phyloP scores from a whole-genome alignment of 2,113 vertebrate species.

The Jaculus jaculus region DNA sequence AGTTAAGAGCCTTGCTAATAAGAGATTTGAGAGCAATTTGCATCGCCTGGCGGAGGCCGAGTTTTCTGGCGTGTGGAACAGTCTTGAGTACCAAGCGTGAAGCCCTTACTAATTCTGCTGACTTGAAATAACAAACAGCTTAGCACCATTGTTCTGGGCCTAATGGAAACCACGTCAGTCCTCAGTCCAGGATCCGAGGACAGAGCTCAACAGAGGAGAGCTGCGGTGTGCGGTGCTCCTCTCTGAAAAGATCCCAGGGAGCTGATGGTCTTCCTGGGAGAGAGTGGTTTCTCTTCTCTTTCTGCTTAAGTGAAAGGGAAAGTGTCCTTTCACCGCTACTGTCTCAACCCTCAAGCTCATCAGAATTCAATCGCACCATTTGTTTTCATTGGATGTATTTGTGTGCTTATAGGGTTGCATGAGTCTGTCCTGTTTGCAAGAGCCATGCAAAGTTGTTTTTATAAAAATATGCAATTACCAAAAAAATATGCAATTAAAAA shows the following conservation, averaged over 20 bases:
- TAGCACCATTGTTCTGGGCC: slow-evolving; percentile 45
- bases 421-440: neutral
- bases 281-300: too few species aligned
- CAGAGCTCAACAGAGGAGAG: neutral
- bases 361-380: neutral
- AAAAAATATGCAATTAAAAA: neutral
- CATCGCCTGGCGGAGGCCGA: slow-evolving; percentile 68
- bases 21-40: slow-evolving; percentile 75
- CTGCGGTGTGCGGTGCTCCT: too few species aligned
- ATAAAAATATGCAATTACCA: neutral
- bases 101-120: slow-evolving; percentile 42
- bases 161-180: neutral
- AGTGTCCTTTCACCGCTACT: neutral
- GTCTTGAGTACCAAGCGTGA: neutral
- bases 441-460: neutral
- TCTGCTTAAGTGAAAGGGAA: neutral
- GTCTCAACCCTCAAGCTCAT: neutral
- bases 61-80: slow-evolving; percentile 61
- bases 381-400: neutral
- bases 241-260: too few species aligned
- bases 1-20: slow-evolving; percentile 68
- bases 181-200: neutral
- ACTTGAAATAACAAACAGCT: slow-evolving; percentile 68
- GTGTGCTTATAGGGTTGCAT: accelerated
- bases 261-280: too few species aligned